phyloP scores from a whole-genome alignment of 2,888 invertebrate genomes.

The Aquatica leii region DNA sequence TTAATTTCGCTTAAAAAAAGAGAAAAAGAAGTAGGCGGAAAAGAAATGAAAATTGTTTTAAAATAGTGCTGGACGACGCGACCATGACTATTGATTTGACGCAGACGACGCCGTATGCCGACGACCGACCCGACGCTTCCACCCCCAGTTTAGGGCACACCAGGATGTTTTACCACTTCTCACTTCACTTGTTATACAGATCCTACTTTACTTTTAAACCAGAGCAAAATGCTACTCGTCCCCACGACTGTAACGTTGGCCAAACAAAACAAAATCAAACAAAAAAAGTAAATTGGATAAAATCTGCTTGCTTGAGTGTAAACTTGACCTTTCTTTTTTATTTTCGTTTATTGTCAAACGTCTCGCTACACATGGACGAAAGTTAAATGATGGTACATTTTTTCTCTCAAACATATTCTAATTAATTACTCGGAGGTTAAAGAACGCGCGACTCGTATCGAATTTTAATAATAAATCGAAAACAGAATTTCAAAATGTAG shows the following conservation, averaged over 20 bases:
- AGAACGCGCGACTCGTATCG: constrained; percentile 12
- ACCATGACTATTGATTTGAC: constrained; percentile 41
- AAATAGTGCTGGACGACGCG: constrained; percentile 34
- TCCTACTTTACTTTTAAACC: constrained; percentile 24
- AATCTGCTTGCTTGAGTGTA: constrained; percentile 27
- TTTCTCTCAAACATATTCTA: too few relatives aligned
- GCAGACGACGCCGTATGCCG: constrained; percentile 42
- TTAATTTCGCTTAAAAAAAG: too few relatives aligned
- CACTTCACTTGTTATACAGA: constrained; percentile 37
- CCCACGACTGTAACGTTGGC: constrained; percentile 28
- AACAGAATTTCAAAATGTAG: constrained; percentile 12
- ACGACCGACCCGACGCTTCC: constrained; percentile 42
- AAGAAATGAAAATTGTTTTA: constrained; percentile 28
- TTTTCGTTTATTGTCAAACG: too few relatives aligned
- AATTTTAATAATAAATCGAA: background rate
- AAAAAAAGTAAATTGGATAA: too few relatives aligned
- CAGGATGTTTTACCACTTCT: constrained; percentile 36
- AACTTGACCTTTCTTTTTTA: constrained; percentile 35
- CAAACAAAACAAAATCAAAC: constrained; percentile 33
- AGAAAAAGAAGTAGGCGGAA: too few relatives aligned
- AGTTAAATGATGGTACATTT: too few relatives aligned
- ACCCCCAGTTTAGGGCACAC: constrained; percentile 34
- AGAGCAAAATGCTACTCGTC: constrained; percentile 25
- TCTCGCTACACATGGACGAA: too few relatives aligned
- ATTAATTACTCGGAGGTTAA: constrained; percentile 17